phyloP scores from a whole-genome alignment of 1,140 invertebrate genomes.

The Lepidostoma basale region DNA sequence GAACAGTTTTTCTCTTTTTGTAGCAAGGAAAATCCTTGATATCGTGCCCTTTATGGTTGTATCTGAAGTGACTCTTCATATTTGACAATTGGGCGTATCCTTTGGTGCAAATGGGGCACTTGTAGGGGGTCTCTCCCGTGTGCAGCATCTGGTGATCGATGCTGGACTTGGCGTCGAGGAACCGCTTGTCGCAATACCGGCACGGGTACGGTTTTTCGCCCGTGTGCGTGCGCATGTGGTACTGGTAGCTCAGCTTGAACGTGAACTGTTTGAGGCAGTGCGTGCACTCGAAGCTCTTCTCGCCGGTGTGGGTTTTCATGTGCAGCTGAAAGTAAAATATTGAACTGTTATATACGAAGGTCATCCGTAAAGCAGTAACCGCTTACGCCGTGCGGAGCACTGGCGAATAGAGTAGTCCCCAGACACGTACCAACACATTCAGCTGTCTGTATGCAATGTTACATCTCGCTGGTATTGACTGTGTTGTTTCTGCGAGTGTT shows the following conservation, averaged over 20 bases:
- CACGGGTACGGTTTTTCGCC: conserved; percentile 50
- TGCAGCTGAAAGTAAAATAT: conserved; percentile 36
- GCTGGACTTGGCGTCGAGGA: conserved; percentile 47
- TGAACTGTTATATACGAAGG: too few species aligned
- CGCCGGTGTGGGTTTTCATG: conserved; percentile 38
- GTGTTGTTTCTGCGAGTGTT: too few species aligned
- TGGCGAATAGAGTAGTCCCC: too few species aligned
- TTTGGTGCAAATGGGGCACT: conserved; percentile 59
- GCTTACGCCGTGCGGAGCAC: too few species aligned
- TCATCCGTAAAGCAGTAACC: too few species aligned
- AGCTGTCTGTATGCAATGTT: too few species aligned
- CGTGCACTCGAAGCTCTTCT: conserved; percentile 35
- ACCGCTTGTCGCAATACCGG: conserved; percentile 52
- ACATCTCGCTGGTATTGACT: too few species aligned
- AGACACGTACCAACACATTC: too few species aligned
- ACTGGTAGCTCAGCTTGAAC: conserved; percentile 19
- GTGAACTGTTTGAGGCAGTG: conserved; percentile 31
- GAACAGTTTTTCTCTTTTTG: conserved; percentile 24
- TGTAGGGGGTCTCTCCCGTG: conserved; percentile 63
- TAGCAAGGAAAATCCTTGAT: conserved; percentile 27
- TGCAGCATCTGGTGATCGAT: conserved; percentile 53
- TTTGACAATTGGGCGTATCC: conserved; percentile 53
- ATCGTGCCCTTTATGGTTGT: conserved; percentile 40
- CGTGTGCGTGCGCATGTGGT: conserved; percentile 47
- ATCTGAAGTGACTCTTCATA: conserved; percentile 44